These are phyloP conservation scores for Stenodera caucasica DNA, from an alignment of 2,888 invertebrate species.

Conservation along the genomic window DNA sequence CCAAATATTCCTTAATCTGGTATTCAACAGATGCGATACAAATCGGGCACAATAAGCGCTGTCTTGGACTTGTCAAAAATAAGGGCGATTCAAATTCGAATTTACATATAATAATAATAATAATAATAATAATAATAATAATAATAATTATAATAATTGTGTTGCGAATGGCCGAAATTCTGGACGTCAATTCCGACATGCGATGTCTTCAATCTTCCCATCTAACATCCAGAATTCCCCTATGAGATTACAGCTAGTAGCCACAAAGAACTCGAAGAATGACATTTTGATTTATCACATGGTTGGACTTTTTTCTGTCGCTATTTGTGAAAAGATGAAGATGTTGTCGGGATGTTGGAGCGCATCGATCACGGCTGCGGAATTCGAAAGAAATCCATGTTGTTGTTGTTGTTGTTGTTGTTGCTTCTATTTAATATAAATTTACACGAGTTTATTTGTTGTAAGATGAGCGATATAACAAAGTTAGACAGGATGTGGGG, in stretches of 20 bases:
- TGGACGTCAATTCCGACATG: not conserved
- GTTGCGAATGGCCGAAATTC: not conserved
- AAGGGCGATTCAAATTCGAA: not conserved
- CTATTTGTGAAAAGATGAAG: slow-evolving; percentile 5
- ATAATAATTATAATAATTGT: no score
- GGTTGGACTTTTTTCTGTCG: not conserved
- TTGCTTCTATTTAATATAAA: slow-evolving; percentile 5
- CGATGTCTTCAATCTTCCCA: slow-evolving; percentile 3
- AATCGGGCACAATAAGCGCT: not conserved
- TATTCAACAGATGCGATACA: slow-evolving; percentile 6
- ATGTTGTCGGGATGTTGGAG: not conserved
- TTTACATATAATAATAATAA: not conserved
- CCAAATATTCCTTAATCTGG: slow-evolving; percentile 4
- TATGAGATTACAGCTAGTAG: slow-evolving; percentile 15
- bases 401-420: not conserved
- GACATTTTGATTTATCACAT: slow-evolving; percentile 24
- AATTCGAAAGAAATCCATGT: not conserved
- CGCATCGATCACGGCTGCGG: slow-evolving; percentile 14
- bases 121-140: no score
- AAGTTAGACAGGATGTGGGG: slow-evolving; percentile 32
- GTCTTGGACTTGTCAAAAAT: not conserved
- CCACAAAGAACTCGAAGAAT: slow-evolving; percentile 8
- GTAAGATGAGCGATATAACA: slow-evolving; percentile 13
- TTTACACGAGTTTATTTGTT: slow-evolving; percentile 26
- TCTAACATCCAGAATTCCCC: not conserved